Evolutionary conservation across 2,888 invertebrate species (phyloP), one percentile per base, ranked within the genome.

Genomic region (Flabesymbios commensalis): DNA sequence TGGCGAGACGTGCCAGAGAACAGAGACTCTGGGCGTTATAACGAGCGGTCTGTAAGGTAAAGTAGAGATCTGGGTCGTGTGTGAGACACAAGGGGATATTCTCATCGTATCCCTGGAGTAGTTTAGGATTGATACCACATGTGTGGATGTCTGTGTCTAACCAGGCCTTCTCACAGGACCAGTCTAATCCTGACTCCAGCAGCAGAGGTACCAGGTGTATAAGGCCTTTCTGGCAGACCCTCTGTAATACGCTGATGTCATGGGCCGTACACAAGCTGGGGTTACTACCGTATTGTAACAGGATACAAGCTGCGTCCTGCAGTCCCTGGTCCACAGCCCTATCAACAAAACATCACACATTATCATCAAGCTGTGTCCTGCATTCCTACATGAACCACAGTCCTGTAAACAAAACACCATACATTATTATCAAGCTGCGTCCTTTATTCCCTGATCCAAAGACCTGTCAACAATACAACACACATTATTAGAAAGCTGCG

Each of bases 191-290:
- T 59, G 66, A 69, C 54, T 68, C 63, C 28, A 70, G 43, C 54
- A 72, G 51, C 14, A 69, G 14, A 42, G 58, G 29, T 1, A 64
- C 61, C 2, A 65, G 36, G 24, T 54, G 54, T 24, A 42, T 28
- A 22, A 61, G 51, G n/a, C 61, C 45, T 33, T 53, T 63, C 31
- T 56, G 59, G 33, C 56, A 65, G 0, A 67, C 61, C 26, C 65
- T 59, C 39, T 68, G 64, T n/a, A 72, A 54, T 1, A 45, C 66
- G 1, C 70, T 70, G 2, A 70, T 53, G 48, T 65, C 72, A 64
- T 70, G 70, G 1, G 72, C 70, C 53, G 63, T 61, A 7, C 65
- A 65, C 2, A 70, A 24, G 55, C 68, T 68, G n/a, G 70, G 70
- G 49, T 70, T 62, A n/a, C 70, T 66, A 24, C 72, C 72, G 31